Conservation (phyloP, 1,140 invertebrate species). For the Sycophila sp. region DNA sequence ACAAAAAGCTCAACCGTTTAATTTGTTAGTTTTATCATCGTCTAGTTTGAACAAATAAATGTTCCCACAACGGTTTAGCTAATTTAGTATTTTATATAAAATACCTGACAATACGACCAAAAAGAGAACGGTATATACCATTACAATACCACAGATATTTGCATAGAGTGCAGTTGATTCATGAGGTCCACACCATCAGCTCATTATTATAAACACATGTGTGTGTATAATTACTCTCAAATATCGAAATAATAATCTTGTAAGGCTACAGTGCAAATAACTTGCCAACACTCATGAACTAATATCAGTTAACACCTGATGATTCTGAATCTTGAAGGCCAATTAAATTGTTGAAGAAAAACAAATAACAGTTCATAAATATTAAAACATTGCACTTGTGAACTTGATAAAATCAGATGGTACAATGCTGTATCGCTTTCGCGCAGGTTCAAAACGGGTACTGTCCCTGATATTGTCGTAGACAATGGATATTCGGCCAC, state of each 20-base stretch:
- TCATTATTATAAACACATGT: not conserved
- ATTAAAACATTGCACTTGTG: no score
- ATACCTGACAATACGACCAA: not conserved
- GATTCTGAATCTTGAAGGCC: no score
- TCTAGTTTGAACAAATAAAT: conserved; percentile 10
- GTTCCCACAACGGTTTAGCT: not conserved
- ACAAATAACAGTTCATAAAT: no score
- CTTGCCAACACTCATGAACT: no score
- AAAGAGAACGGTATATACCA: conserved; percentile 15
- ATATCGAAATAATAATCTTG: not conserved
- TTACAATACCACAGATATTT: conserved; percentile 19
- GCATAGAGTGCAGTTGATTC: conserved; percentile 14
- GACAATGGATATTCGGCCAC: conserved; percentile 14
- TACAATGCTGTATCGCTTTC: no score
- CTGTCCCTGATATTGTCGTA: conserved; percentile 11
- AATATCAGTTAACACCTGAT: no score
- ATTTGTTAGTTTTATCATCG: conserved; percentile 1
- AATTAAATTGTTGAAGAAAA: no score
- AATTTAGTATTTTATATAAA: not conserved
- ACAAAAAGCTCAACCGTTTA: not conserved
- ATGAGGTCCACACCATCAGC: no score
- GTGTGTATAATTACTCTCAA: conserved; percentile 22
- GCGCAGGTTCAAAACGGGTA: not conserved
- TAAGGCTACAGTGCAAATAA: no score
- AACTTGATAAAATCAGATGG: no score